A percentile compares a stretch with the other conserved stretches of the same genome.
Evolutionary conservation across 2,113 vertebrate genomes (phyloP).

Genomic region (Carassius auratus): DNA sequence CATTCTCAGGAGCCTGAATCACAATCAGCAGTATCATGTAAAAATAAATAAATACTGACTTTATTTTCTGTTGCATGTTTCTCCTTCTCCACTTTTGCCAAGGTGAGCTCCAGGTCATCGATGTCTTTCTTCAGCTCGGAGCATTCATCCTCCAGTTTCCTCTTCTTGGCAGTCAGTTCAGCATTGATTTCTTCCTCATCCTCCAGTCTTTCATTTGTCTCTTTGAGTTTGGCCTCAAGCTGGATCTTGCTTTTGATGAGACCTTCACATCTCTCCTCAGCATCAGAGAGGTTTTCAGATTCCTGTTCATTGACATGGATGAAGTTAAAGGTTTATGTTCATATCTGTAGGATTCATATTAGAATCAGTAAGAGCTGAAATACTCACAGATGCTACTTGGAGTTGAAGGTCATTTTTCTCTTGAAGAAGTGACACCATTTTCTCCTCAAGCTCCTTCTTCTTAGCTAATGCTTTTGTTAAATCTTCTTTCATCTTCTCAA

Average conservation of each 20-base stretch:
- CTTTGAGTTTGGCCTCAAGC: conserved; percentile 61
- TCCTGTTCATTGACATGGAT: conserved; percentile 51
- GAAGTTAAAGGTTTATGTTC: no score
- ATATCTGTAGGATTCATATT: no score
- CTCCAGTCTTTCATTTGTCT: conserved; percentile 72
- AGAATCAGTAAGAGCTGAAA: no score
- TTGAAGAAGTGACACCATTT: no score
- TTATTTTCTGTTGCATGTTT: conserved; percentile 55
- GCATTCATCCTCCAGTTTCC: conserved; percentile 6
- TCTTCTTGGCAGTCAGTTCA: conserved; percentile 75
- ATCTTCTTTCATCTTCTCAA: no score
- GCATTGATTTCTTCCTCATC: conserved; percentile 79
- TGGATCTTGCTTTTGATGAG: conserved; percentile 64
- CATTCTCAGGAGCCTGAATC: no score
- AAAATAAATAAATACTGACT: no score
- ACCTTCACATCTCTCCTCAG: conserved; percentile 62
- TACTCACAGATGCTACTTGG: no score
- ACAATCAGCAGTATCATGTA: no score
- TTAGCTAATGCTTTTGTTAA: no score
- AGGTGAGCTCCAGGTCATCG: conserved; percentile 55
- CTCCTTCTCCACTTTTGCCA: conserved; percentile 45
- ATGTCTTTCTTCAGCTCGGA: conserved; percentile 66
- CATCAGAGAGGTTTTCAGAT: conserved; percentile 62
- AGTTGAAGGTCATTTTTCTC: no score
- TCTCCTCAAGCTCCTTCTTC: no score